These are phyloP conservation scores for Varanus komodoensis DNA, from an alignment of 2,113 vertebrate genomes.

Conservation along the genomic window DNA sequence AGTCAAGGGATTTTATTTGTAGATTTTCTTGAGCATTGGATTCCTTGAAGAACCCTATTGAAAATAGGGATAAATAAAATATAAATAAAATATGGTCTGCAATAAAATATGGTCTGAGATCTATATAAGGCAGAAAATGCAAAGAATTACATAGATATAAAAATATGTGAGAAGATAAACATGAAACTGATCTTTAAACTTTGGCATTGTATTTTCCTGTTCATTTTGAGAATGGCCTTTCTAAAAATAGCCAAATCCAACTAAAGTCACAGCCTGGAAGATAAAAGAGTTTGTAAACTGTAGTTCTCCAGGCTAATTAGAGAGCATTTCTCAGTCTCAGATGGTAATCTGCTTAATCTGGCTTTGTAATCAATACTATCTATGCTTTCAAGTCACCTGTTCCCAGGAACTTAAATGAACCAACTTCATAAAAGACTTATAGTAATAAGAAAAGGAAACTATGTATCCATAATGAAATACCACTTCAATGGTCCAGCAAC, in stretches of 20 bases:
- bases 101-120: not conserved
- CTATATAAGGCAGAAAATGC: not conserved
- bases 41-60: not conserved
- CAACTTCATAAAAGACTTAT: not conserved
- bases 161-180: not conserved
- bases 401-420: conserved; percentile 6
- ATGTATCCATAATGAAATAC: not conserved
- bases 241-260: conserved; percentile 11
- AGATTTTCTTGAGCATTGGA: not conserved
- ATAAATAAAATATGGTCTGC: not conserved
- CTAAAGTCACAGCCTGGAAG: not conserved
- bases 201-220: not conserved
- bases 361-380: conserved; percentile 9
- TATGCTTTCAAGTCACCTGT: conserved; percentile 21
- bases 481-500: not conserved
- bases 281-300: conserved; percentile 21
- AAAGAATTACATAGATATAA: not conserved
- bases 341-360: conserved; percentile 25
- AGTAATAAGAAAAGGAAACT: conserved; percentile 19
- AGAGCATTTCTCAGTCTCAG: conserved; percentile 21
- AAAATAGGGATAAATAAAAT: not conserved
- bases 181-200: not conserved
- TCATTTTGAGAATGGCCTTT: not conserved
- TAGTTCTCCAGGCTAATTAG: conserved; percentile 16
- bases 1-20: not conserved